Conservation (phyloP, 2,888 invertebrate genomes). For the Epinotia bilunana region DNA sequence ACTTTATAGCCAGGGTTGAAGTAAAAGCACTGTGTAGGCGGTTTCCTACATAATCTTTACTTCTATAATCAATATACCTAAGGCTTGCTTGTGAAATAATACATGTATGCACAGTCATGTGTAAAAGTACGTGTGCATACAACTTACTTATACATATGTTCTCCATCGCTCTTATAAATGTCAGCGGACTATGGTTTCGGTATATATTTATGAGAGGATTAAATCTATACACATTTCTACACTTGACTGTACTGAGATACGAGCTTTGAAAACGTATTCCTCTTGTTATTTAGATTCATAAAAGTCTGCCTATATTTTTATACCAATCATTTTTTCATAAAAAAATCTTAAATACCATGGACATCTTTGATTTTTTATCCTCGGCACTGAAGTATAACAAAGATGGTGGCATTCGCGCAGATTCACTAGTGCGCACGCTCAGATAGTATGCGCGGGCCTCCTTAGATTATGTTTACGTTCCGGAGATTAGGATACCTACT, state of each 20-base stretch:
- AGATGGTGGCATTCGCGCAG: too few species aligned
- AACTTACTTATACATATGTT: too few species aligned
- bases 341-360: background rate
- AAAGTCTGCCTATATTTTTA: background rate
- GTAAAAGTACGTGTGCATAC: too few species aligned
- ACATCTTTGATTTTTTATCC: background rate
- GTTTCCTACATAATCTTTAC: background rate
- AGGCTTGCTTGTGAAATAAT: background rate
- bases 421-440: too few species aligned
- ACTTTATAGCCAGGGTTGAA: background rate
- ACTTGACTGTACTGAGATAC: background rate
- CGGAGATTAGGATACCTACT: background rate
- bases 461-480: too few species aligned
- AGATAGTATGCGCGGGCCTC: too few species aligned
- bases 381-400: too few species aligned
- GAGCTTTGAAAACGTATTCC: background rate
- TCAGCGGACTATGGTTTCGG: too few species aligned
- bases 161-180: too few species aligned
- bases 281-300: conserved; percentile 3
- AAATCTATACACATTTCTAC: too few species aligned
- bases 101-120: background rate
- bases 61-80: background rate
- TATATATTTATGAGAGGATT: too few species aligned
- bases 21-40: background rate
- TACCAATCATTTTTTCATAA: background rate